phyloP scores from a whole-genome alignment of 2,113 vertebrate species.

The Lathamus discolor region DNA sequence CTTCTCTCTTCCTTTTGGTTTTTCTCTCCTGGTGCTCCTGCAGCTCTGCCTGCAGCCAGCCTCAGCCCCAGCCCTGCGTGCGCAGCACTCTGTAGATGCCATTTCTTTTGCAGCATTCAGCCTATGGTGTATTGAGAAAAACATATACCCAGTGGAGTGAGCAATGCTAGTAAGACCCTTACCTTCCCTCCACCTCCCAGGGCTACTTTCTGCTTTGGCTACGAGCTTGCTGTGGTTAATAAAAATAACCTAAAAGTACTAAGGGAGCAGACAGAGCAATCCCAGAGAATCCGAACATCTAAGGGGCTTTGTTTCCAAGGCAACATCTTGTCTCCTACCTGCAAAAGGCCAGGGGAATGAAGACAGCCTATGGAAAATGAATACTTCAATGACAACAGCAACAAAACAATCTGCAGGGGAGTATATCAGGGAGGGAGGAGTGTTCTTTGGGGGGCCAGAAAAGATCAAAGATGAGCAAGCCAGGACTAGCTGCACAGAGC shows the following conservation, averaged over 20 bases:
- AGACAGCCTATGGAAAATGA: slow-evolving; percentile 77
- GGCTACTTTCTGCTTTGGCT: slow-evolving; percentile 40
- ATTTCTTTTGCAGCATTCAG: neutral
- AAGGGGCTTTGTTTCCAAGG: slow-evolving; percentile 78
- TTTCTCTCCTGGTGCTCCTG: neutral
- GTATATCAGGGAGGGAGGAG: neutral
- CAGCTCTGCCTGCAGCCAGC: neutral
- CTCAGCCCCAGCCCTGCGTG: neutral
- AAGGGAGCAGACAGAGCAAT: slow-evolving; percentile 45
- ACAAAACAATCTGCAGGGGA: slow-evolving; percentile 48
- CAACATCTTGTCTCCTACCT: slow-evolving; percentile 78
- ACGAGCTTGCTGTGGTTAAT: slow-evolving; percentile 18
- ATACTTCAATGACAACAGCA: slow-evolving; percentile 52
- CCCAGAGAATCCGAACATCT: slow-evolving; percentile 66
- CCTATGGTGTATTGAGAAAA: neutral
- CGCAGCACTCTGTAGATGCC: neutral
- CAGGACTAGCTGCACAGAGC: neutral
- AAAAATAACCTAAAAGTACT: slow-evolving; percentile 58
- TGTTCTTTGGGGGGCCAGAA: neutral
- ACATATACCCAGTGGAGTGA: neutral
- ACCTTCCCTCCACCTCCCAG: neutral
- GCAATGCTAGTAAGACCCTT: neutral
- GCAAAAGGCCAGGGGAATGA: slow-evolving; percentile 65
- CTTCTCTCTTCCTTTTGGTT: neutral
- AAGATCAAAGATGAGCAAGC: neutral